Conservation (phyloP, 2,113 vertebrate genomes). For the Triplophysa dalaica region DNA sequence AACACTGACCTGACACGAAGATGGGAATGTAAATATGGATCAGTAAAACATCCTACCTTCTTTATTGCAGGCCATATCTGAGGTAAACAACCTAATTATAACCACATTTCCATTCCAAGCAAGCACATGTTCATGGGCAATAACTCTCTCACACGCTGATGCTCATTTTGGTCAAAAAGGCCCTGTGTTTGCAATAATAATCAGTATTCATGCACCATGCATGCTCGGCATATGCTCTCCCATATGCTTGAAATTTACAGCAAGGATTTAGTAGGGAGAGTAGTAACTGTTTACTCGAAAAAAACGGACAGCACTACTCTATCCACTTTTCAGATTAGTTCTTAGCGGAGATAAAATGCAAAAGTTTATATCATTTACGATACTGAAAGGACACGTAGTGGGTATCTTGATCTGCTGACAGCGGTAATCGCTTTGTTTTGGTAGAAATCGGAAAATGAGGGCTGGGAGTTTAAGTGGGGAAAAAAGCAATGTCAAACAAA, state of each 20-base stretch:
- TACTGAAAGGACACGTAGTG: constrained; percentile 11
- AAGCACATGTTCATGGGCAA: constrained; percentile 35
- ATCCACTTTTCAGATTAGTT: constrained; percentile 32
- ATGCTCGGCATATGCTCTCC: constrained; percentile 58
- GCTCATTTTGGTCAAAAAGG: constrained; percentile 50
- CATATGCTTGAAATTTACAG: constrained; percentile 63
- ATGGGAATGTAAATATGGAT: background rate
- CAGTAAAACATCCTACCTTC: background rate
- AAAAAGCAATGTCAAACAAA: constrained; percentile 50
- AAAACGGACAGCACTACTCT: constrained; percentile 35
- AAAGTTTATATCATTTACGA: constrained; percentile 18
- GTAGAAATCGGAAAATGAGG: constrained; percentile 26
- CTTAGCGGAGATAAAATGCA: constrained; percentile 12
- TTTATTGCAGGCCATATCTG: constrained; percentile 16
- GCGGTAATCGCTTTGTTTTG: constrained; percentile 25
- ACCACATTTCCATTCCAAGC: constrained; percentile 49
- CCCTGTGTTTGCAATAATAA: constrained; percentile 55
- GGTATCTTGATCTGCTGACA: constrained; percentile 29
- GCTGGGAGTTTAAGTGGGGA: constrained; percentile 8
- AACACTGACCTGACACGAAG: constrained; percentile 17
- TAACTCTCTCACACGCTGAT: constrained; percentile 37
- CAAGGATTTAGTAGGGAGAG: constrained; percentile 46
- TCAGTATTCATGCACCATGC: constrained; percentile 59
- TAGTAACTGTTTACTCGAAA: constrained; percentile 47
- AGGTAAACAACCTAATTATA: constrained; percentile 51